Conservation (phyloP, 2,888 invertebrate species). For the Diarsia brunnea region DNA sequence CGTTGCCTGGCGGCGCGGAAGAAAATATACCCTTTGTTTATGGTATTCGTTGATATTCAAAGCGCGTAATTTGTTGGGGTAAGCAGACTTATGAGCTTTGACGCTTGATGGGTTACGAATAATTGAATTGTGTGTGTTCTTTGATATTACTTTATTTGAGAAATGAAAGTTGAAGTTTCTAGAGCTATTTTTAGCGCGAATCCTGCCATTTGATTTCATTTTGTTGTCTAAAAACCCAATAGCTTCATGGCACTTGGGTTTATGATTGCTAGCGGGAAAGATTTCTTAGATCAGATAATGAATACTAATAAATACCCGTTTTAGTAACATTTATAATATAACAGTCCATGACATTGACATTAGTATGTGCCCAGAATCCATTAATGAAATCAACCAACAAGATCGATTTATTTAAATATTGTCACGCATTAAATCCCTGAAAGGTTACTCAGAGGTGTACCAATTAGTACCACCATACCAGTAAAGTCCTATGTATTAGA, state of each 20-base stretch:
- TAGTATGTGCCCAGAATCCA: not conserved
- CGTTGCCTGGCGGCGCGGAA: slow-evolving; percentile 62
- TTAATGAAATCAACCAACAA: not conserved
- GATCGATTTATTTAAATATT: not conserved
- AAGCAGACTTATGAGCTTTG: slow-evolving; percentile 28
- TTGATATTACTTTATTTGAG: slow-evolving; percentile 3
- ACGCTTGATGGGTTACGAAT: slow-evolving; percentile 27
- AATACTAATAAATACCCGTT: not conserved
- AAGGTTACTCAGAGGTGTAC: too few relatives aligned
- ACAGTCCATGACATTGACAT: not conserved
- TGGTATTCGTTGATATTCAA: slow-evolving; percentile 62
- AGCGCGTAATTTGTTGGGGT: slow-evolving; percentile 51
- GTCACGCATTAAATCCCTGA: too few relatives aligned
- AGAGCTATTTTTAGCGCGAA: not conserved
- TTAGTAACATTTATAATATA: not conserved
- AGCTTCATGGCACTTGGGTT: not conserved
- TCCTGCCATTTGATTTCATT: not conserved
- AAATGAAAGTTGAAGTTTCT: not conserved
- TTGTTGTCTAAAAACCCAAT: not conserved
- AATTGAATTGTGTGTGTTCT: slow-evolving; percentile 30
- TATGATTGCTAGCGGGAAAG: not conserved
- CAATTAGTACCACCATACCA: too few relatives aligned
- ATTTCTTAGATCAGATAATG: not conserved
- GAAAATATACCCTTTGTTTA: slow-evolving; percentile 65
- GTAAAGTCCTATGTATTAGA: too few relatives aligned